Evolutionary conservation across 2,113 vertebrate species (phyloP), one percentile per base, ranked within the genome.

Genomic region (Strix aluco): DNA sequence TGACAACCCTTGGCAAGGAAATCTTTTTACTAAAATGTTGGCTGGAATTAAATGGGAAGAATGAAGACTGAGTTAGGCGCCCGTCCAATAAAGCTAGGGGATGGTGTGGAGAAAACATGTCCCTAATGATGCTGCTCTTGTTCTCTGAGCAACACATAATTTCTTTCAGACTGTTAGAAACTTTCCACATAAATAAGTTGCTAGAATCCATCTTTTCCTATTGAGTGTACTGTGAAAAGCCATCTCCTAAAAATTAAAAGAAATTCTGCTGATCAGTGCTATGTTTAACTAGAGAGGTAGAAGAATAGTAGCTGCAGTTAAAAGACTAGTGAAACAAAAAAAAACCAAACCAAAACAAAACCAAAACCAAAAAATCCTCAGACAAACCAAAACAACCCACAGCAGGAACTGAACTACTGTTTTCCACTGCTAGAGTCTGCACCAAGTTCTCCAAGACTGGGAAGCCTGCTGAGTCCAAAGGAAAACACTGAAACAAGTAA

Each of bases 361-460:
- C 59, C 26, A 42, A 65, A 61, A 36, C 57, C 18, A 36, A 51
- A 47, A 47, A 21, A 47, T 20, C 19, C 6, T 10, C 27, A 42
- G 72, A 12, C 27, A 65, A 51, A 65, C 22, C 40, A 57, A 32
- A 57, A n/a, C 32, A 75, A 17, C 18, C 7, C 19, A 7, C 6
- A 59, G 2, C 16, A 65, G 70, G 49, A 75, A 49, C 70, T 92
- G 49, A 98, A 78, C 81, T 97, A 40, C 81, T 92, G 75, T 97
- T 97, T 98, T 97, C 95, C 86, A 84, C 86, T 97, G 94, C 93
- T 97, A 98, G 98, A 98, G 90, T 98, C 98, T 97, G 98, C 98
- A 71, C 98, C 98, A 71, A 98, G 95, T 89, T 98, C 98, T 97
- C 98, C 98, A 81, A 98, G 98, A 95, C 93, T 95, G 92, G 97